Evolutionary conservation across 2,113 vertebrate genomes (phyloP).

Genomic region (Atractosteus spatula): DNA sequence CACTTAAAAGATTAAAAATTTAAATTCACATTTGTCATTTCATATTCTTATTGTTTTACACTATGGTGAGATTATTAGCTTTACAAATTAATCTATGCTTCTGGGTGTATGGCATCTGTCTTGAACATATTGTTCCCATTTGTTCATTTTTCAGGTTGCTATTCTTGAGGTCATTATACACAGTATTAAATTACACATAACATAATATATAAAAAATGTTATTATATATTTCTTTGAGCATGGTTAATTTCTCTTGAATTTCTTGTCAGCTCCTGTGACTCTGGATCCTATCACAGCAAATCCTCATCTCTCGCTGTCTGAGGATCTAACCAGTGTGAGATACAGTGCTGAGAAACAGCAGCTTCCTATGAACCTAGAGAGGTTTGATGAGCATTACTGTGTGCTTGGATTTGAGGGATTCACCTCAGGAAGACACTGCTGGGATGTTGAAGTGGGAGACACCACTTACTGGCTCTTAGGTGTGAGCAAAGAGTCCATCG

Average conservation of each 20-base stretch:
- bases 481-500: background rate
- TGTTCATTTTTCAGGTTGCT: too few relatives aligned
- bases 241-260: background rate
- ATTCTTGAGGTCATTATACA: too few relatives aligned
- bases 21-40: too few relatives aligned
- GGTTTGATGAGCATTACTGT: constrained; percentile 16
- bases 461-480: constrained; percentile 11
- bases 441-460: constrained; percentile 5
- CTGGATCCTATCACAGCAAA: constrained; percentile 13
- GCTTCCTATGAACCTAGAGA: constrained; percentile 5
- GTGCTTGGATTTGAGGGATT: constrained; percentile 5
- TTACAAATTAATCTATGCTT: too few relatives aligned
- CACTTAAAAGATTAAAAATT: too few relatives aligned
- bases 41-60: too few relatives aligned
- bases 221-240: background rate
- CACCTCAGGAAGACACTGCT: too few relatives aligned
- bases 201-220: too few relatives aligned
- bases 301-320: background rate
- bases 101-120: too few relatives aligned
- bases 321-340: background rate
- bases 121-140: too few relatives aligned
- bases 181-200: too few relatives aligned
- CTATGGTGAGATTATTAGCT: too few relatives aligned
- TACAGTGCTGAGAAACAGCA: constrained; percentile 8
- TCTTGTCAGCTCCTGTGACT: constrained; percentile 7